Percentiles rank a stretch among this genome's conserved stretches.
phyloP scores from a whole-genome alignment of 2,888 invertebrate genomes.

The Phorcus lineatus region DNA sequence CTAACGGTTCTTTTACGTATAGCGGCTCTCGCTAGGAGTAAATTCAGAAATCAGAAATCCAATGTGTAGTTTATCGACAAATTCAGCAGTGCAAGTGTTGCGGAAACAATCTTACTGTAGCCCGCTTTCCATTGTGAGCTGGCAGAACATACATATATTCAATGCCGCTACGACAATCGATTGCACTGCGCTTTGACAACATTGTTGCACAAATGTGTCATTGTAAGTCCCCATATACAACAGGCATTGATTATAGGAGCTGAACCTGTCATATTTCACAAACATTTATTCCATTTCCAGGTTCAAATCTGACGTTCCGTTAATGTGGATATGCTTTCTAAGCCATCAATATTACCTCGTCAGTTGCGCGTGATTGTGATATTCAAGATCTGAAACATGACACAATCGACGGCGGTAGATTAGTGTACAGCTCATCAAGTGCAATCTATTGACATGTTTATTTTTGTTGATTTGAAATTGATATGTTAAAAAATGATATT shows the following conservation, averaged over 20 bases:
- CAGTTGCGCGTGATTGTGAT: not conserved
- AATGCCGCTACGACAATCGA: no score
- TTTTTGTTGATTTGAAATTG: no score
- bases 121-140: no score
- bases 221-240: not conserved
- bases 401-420: not conserved
- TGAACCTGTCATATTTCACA: not conserved
- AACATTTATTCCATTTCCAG: not conserved
- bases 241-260: not conserved
- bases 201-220: no score
- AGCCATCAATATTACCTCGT: not conserved
- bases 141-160: no score
- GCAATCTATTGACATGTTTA: no score
- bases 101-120: no score
- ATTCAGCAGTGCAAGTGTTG: not conserved
- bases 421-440: not conserved
- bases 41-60: not conserved
- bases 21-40: not conserved
- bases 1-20: not conserved
- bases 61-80: constrained; percentile 7
- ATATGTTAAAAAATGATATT: no score
- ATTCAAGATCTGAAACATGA: not conserved
- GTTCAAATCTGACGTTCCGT: not conserved
- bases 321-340: not conserved
- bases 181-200: no score